These are phyloP conservation scores for Neomonachus schauinslandi DNA, from an alignment of 2,113 vertebrate species.

Conservation along the genomic window DNA sequence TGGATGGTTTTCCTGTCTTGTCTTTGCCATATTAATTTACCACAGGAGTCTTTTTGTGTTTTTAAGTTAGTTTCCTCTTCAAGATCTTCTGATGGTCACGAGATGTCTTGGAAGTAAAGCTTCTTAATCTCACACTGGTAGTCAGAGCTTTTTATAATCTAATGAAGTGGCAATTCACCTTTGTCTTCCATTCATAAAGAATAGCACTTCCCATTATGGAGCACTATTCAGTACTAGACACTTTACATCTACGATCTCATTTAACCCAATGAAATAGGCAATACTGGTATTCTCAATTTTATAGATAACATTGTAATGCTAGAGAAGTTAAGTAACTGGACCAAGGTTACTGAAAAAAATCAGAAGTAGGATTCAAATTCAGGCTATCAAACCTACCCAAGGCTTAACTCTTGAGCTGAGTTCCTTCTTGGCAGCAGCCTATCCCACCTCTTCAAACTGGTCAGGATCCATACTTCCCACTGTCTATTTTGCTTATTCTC, in stretches of 20 bases:
- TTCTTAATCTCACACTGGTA: background rate
- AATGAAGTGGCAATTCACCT: background rate
- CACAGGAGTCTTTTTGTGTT: background rate
- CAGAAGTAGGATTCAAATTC: background rate
- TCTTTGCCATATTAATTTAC: slow-evolving; percentile 17
- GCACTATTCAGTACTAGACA: background rate
- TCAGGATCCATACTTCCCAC: background rate
- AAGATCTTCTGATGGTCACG: background rate
- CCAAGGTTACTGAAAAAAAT: background rate
- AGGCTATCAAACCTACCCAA: background rate
- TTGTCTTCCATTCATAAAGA: background rate
- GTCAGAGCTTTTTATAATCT: background rate
- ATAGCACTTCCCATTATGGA: background rate
- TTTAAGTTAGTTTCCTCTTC: background rate
- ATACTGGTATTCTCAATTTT: background rate
- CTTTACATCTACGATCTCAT: background rate
- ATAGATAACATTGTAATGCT: background rate
- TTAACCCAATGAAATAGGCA: background rate
- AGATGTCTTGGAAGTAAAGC: background rate
- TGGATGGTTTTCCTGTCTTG: background rate
- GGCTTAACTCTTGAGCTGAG: background rate
- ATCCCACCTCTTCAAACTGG: background rate
- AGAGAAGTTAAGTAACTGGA: background rate
- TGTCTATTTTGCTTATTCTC: background rate
- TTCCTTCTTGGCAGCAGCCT: background rate